Evolutionary conservation across 2,888 invertebrate genomes (phyloP).

Genomic region (Ichneumoninae sp.): DNA sequence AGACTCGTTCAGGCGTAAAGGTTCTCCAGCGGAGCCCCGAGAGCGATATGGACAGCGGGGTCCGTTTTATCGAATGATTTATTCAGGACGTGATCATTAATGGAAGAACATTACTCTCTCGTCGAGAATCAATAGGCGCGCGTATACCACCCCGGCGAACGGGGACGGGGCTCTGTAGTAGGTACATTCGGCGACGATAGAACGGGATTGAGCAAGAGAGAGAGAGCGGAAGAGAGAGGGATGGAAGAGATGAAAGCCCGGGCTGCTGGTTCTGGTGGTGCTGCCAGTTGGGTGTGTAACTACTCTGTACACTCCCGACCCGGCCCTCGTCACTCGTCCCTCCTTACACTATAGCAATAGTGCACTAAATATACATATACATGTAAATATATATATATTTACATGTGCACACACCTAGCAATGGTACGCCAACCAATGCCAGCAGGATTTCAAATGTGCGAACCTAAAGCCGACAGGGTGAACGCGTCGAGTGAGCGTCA

Average conservation of each 20-base stretch:
- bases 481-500: slow-evolving; percentile 45
- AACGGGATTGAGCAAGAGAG: slow-evolving; percentile 62
- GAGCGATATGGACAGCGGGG: slow-evolving; percentile 70
- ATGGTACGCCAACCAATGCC: neutral
- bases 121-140: slow-evolving; percentile 81
- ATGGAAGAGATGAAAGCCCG: slow-evolving; percentile 39
- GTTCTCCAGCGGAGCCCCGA: neutral
- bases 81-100: slow-evolving; percentile 82
- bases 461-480: slow-evolving; percentile 38
- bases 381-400: neutral
- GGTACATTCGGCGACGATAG: slow-evolving; percentile 65
- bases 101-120: slow-evolving; percentile 82
- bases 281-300: slow-evolving; percentile 55
- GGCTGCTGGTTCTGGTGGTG: slow-evolving; percentile 34
- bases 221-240: slow-evolving; percentile 40
- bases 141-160: slow-evolving; percentile 31
- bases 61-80: slow-evolving; percentile 83
- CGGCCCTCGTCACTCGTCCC: slow-evolving; percentile 46
- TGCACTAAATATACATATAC: slow-evolving; percentile 5
- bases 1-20: slow-evolving; percentile 43
- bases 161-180: slow-evolving; percentile 18
- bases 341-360: slow-evolving; percentile 15
- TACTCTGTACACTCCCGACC: slow-evolving; percentile 43
- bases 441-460: neutral
- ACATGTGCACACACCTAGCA: neutral